Evolutionary conservation across 53 echinoderm and acorn worm genomes (phyloP).

Genomic region (Actinopyga echinites): DNA sequence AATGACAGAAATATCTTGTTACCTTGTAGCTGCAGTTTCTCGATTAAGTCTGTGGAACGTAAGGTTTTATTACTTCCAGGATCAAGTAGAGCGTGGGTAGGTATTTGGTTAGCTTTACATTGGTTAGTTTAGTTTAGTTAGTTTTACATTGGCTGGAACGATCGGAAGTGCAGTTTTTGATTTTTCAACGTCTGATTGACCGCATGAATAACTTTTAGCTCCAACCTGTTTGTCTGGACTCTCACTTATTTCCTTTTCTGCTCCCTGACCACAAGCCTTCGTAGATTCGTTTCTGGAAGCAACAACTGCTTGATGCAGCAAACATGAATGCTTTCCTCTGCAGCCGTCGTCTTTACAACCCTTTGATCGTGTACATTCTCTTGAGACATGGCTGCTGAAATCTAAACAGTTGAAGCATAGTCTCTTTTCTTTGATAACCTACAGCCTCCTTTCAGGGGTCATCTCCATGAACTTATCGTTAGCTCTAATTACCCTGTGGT

Average conservation of each 20-base stretch:
- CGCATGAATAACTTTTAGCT: conserved; percentile 36
- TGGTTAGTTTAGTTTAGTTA: neutral
- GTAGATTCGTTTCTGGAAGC: neutral
- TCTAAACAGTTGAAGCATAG: conserved; percentile 49
- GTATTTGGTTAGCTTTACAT: no score
- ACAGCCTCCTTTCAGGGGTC: conserved; percentile 38
- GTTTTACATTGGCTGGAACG: conserved; percentile 33
- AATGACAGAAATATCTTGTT: no score
- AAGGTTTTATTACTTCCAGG: no score
- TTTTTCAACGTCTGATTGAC: neutral
- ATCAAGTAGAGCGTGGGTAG: no score
- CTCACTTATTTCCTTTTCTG: neutral
- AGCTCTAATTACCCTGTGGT: no score
- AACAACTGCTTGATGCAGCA: conserved; percentile 24
- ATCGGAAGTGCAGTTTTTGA: conserved; percentile 13
- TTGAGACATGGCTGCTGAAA: conserved; percentile 21
- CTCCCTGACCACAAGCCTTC: no score
- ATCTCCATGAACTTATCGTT: no score
- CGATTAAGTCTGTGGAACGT: no score
- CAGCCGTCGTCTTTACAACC: conserved; percentile 33
- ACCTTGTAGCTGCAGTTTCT: no score
- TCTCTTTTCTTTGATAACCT: conserved; percentile 43
- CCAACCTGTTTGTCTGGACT: neutral
- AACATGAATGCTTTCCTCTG: neutral
- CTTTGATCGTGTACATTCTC: conserved; percentile 20